phyloP scores from a whole-genome alignment of 2,888 invertebrate genomes.

The Orthosia gothica region DNA sequence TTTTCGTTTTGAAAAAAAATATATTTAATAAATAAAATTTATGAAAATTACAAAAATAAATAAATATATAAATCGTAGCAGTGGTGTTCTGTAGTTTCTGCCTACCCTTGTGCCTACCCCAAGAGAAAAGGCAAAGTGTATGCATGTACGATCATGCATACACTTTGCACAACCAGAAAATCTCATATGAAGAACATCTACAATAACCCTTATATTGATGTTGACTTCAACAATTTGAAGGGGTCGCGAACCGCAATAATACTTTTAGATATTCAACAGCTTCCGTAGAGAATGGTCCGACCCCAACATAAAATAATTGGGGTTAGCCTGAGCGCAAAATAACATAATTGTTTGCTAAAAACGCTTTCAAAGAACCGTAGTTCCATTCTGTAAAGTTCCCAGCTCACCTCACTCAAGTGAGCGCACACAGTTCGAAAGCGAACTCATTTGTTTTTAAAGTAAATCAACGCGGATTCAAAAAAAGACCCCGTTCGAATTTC shows the following conservation, averaged over 20 bases:
- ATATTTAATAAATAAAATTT: too few species aligned
- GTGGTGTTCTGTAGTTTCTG: too few species aligned
- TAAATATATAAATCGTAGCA: too few species aligned
- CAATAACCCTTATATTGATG: slow-evolving; percentile 1
- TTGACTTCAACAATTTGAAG: slow-evolving; percentile 23
- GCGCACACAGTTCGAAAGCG: not conserved
- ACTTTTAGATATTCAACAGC: slow-evolving; percentile 24
- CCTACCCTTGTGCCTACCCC: too few species aligned
- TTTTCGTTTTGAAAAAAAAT: too few species aligned
- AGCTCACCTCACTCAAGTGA: slow-evolving; percentile 1
- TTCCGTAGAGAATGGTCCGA: slow-evolving; percentile 34
- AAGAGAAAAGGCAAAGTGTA: too few species aligned
- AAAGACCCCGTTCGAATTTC: slow-evolving; percentile 2
- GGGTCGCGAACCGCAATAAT: slow-evolving; percentile 19
- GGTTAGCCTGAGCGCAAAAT: slow-evolving; percentile 29
- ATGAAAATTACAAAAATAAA: too few species aligned
- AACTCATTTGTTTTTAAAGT: not conserved
- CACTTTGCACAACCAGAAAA: not conserved
- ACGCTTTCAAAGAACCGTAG: not conserved
- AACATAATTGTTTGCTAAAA: slow-evolving; percentile 31
- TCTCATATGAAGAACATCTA: not conserved
- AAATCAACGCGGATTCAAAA: not conserved
- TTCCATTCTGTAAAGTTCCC: not conserved
- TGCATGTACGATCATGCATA: too few species aligned
- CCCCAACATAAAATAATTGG: slow-evolving; percentile 31